Evolutionary conservation across 2,113 vertebrate genomes (phyloP), one percentile per base, ranked within the genome.

Genomic region (Todiramphus saurophagus): DNA sequence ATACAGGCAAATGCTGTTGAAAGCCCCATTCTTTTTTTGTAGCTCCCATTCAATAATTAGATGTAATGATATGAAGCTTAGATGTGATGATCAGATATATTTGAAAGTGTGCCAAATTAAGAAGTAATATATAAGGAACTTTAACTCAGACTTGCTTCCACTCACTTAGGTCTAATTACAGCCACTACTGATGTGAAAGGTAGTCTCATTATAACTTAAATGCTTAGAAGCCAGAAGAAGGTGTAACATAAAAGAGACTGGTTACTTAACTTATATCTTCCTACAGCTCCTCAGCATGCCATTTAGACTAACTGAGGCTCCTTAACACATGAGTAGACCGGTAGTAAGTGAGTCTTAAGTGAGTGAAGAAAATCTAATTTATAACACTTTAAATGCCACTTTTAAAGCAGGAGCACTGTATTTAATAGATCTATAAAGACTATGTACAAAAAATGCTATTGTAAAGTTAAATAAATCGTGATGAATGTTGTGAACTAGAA

Each of bases 81-180:
- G 37, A 67, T 55, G n/a, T 60, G 59, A 85, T 83, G 33, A 93
- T 92, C 69, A 90, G 75, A 72, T 75, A 86, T 69, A 86, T 77
- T 58, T 95, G 85, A 86, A 91, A 83, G 37, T 41, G 46, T 81
- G 85, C 64, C 92, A 94, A 83, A 81, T 70, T 48, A 80, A 81
- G 67, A 80, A 69, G 64, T 51, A 82, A 56, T 48, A 17, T 73
- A 28, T 83, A 82, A 88, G 18, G 33, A 90, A 60, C 55, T 81
- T 50, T 75, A 87, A 93, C 63, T 95, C 27, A 56, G 55, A 14
- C 27, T 93, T 86, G 28, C 72, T 94, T 83, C 75, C 79, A 93
- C 37, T 86, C 79, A 81, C 72, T 93, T 80, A 63, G 31, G 60
- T 69, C 55, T 96, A 94, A 95, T 94, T 95, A 94, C 60, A 86